Base-by-base conservation (phyloP, 2,797 vertebrate species). In the Poeciliopsis paucimaculata region DNA sequence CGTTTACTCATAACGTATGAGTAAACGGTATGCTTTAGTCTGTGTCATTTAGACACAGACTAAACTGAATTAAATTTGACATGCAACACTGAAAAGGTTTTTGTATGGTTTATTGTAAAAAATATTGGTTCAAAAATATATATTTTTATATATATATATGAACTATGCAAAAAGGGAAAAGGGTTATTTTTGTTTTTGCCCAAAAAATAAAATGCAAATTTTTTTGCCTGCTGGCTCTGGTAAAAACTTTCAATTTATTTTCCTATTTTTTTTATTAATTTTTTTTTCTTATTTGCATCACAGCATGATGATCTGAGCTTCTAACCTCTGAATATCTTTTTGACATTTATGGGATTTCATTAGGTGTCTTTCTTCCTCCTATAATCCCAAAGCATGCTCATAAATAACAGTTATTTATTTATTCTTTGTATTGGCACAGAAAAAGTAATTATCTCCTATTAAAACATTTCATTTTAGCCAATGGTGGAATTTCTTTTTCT, bases 381-480 rank as follows among this genome's bases (percentile, higher is more conserved):
- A 57, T 15, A 57, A 13, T 28, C n/a, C n/a, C 31, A 31, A 31
- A 31, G 11, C 60, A 34, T 36, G 31, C 31, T 34, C 31, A 34
- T 34, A 41, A 41, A 41, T 41, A 41, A 41, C 62, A 39, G 62
- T 39, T 66, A 16, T 39, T 45, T 12, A 9, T 41, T 41, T 41
- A 39, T 41, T 68, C 3, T 68, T 68, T 41, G 4, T 23, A 11
- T 34, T 41, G 10, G 36, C 64, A 26, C 20, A 39, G 1, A 12
- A 41, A 68, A 68, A 41, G 4, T 23, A 68, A 41, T 39, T 1
- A 4, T 11, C 4, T 41, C 64, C 23, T 41, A 26, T 49, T 70
- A 26, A 68, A 18, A 16, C 26, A 47, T n/a, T 39, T 60, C 5
- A 49, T 77, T 45, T 41, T 62, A 72, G 55, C 75, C 86, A 80